A percentile compares a stretch with the other conserved stretches of the same genome.
Evolutionary conservation across 2,888 invertebrate genomes (phyloP).

Genomic region (Chalcosyrphus nemorum): DNA sequence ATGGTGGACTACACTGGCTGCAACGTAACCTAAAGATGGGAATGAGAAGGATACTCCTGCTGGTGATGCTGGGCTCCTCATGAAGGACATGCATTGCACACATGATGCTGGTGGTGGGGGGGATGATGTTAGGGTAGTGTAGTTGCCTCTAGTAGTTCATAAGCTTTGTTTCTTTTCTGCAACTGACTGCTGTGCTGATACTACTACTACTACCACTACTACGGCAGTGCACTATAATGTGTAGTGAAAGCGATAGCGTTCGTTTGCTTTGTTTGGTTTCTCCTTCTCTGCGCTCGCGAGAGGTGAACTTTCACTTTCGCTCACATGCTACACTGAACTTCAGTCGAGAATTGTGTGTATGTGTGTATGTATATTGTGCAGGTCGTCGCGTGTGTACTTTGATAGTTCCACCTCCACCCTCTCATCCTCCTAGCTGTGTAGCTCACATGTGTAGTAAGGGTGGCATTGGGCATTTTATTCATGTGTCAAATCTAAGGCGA

Average conservation of each 20-base stretch:
- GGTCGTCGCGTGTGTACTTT: conserved; percentile 46
- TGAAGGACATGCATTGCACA: conserved; percentile 70
- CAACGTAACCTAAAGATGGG: conserved; percentile 51
- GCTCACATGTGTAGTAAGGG: not conserved
- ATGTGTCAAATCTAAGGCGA: conserved; percentile 66
- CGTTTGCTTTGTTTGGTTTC: conserved; percentile 62
- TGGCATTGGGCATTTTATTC: conserved; percentile 43
- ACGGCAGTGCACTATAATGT: conserved; percentile 20
- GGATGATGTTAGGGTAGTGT: conserved; percentile 1
- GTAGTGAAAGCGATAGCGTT: conserved; percentile 65
- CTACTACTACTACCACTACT: conserved; percentile 16
- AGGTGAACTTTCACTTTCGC: conserved; percentile 67
- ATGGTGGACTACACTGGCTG: conserved; percentile 15
- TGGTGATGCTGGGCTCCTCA: conserved; percentile 65
- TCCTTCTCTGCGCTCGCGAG: conserved; percentile 34
- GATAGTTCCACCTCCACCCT: conserved; percentile 31
- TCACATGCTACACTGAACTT: conserved; percentile 26
- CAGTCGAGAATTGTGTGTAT: not conserved
- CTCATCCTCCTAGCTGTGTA: not conserved
- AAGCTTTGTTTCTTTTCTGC: conserved; percentile 72
- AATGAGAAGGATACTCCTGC: conserved; percentile 42
- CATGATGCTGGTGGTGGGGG: conserved; percentile 24
- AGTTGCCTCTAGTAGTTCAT: conserved; percentile 42
- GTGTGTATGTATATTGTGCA: conserved; percentile 28
- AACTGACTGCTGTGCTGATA: conserved; percentile 20